phyloP scores from a whole-genome alignment of 2,888 invertebrate species.

The Parochlus steinenii region DNA sequence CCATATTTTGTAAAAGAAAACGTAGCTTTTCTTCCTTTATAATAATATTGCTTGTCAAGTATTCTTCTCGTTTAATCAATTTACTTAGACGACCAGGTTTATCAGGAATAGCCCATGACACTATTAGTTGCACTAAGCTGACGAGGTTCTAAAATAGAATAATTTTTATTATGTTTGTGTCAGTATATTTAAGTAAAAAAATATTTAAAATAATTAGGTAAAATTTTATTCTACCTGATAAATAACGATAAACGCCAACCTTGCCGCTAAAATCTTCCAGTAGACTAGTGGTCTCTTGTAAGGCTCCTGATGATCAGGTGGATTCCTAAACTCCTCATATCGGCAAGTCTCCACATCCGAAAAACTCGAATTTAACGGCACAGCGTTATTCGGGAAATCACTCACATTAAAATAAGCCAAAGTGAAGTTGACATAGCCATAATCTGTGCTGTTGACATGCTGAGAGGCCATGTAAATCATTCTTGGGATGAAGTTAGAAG shows the following conservation, averaged over 20 bases:
- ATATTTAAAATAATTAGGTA: no score
- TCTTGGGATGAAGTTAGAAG: conserved; percentile 67
- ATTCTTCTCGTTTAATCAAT: conserved; percentile 53
- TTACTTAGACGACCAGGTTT: conserved; percentile 51
- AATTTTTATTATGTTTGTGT: no score
- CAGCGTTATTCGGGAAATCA: conserved; percentile 34
- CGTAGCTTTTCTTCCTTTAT: conserved; percentile 55
- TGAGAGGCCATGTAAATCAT: conserved; percentile 38
- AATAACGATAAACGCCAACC: conserved; percentile 57
- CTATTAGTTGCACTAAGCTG: no score
- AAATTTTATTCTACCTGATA: no score
- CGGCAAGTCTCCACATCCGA: conserved; percentile 33
- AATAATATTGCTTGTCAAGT: conserved; percentile 53
- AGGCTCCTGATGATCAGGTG: conserved; percentile 31
- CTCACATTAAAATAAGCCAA: conserved; percentile 46
- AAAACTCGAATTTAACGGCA: conserved; percentile 15
- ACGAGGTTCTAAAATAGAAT: no score
- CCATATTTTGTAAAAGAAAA: no score
- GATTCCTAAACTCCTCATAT: conserved; percentile 53
- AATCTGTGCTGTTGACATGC: conserved; percentile 21
- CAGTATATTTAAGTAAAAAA: no score
- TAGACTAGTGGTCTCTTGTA: conserved; percentile 48
- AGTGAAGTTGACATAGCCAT: conserved; percentile 54
- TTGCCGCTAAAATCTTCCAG: conserved; percentile 57
- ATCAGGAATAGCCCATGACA: conserved; percentile 69